Conservation (phyloP, 1,140 invertebrate genomes). For the Aculops lycopersici region DNA sequence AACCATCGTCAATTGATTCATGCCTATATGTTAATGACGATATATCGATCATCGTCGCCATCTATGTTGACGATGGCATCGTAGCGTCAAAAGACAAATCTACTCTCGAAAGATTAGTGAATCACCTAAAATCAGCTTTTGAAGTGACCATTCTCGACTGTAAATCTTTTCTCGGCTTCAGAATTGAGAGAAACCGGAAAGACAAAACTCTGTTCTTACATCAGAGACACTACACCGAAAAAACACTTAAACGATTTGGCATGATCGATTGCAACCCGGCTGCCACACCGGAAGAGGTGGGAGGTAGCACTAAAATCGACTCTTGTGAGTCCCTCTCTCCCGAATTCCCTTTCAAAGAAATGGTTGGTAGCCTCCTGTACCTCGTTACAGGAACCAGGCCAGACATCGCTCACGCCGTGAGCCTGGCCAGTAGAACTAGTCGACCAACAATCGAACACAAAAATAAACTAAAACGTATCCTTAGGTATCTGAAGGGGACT, state of each 20-base stretch:
- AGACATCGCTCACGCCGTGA: conserved; percentile 12
- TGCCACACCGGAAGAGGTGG: neutral
- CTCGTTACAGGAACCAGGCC: conserved; percentile 14
- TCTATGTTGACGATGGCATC: neutral
- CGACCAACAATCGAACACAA: conserved; percentile 12
- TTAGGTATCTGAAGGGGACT: conserved; percentile 18
- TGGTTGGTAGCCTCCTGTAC: conserved; percentile 15
- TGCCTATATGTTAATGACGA: neutral
- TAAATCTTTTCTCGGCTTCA: neutral
- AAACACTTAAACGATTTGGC: conserved; percentile 1
- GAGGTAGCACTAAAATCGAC: neutral
- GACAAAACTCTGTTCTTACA: neutral
- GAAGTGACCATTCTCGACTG: neutral
- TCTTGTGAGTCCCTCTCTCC: neutral
- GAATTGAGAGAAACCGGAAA: neutral
- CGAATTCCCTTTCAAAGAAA: conserved; percentile 12
- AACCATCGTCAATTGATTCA: neutral
- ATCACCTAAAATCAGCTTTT: neutral
- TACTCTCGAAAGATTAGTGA: neutral
- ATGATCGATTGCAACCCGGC: conserved; percentile 3
- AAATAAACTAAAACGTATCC: conserved; percentile 15
- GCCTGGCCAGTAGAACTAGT: conserved; percentile 4
- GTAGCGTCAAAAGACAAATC: neutral
- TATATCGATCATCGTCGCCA: neutral
- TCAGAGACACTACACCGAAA: conserved; percentile 1